Evolutionary conservation across 2,113 vertebrate genomes (phyloP).

Genomic region (Podarcis raffonei): DNA sequence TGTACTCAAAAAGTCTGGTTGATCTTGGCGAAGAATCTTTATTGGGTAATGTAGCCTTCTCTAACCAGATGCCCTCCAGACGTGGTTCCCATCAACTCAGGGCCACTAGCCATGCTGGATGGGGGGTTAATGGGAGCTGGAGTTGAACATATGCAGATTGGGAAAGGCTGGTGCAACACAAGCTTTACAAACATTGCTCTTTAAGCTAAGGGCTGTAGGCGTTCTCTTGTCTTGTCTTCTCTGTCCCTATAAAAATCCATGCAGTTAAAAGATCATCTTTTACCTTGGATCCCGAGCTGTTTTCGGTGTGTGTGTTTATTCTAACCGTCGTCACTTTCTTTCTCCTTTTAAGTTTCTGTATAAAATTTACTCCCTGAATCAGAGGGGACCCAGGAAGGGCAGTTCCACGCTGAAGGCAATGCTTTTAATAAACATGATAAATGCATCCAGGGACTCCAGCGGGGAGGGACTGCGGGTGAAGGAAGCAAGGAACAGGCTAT

Average conservation of each 20-base stretch:
- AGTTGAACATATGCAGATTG: too few species aligned
- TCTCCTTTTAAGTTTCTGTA: conserved; percentile 14
- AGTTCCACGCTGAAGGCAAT: conserved; percentile 29
- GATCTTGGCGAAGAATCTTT: neutral
- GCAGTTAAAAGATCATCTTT: conserved; percentile 8
- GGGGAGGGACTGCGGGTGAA: neutral
- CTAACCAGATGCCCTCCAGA: too few species aligned
- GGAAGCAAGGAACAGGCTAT: neutral
- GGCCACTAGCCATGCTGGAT: too few species aligned
- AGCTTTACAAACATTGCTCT: neutral
- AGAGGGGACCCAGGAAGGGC: conserved; percentile 26
- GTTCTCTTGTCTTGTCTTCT: neutral
- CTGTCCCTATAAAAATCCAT: neutral
- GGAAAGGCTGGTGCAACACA: neutral
- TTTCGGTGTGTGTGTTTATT: neutral
- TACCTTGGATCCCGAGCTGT: neutral
- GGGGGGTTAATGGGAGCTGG: too few species aligned
- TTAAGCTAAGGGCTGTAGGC: neutral
- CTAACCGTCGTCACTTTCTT: neutral
- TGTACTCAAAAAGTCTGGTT: neutral
- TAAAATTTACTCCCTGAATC: conserved; percentile 32
- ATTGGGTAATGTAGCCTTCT: too few species aligned
- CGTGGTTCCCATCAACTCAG: too few species aligned
- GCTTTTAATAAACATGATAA: conserved; percentile 48
- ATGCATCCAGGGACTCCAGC: conserved; percentile 4